These are phyloP conservation scores for Cosmopolites sordidus DNA, from an alignment of 2,888 invertebrate species.

Conservation along the genomic window DNA sequence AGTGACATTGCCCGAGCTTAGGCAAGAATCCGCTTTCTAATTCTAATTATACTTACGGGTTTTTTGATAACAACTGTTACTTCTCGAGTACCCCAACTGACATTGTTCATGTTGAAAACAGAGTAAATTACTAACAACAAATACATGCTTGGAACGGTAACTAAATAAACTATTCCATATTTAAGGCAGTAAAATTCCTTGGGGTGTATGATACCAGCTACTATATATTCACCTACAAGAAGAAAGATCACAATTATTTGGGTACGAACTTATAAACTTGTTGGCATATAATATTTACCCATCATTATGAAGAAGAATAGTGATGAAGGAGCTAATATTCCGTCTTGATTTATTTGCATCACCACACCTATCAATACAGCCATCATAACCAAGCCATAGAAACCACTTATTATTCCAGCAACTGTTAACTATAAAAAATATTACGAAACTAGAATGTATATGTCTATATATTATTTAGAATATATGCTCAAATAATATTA, in stretches of 20 bases:
- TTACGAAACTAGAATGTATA: neutral
- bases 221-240: constrained; percentile 19
- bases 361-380: constrained; percentile 77
- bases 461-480: neutral
- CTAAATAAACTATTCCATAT: constrained; percentile 75
- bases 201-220: constrained; percentile 68
- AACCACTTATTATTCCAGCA: constrained; percentile 70
- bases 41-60: constrained; percentile 26
- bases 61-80: constrained; percentile 47
- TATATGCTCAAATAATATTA: no score
- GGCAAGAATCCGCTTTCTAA: neutral
- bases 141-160: constrained; percentile 93
- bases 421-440: constrained; percentile 57
- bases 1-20: no score
- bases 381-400: constrained; percentile 83
- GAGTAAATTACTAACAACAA: constrained; percentile 88
- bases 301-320: constrained; percentile 72
- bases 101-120: constrained; percentile 87
- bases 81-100: constrained; percentile 93
- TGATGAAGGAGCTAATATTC: constrained; percentile 75
- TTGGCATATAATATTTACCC: no score
- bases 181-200: constrained; percentile 72
- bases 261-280: no score
- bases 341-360: constrained; percentile 74
- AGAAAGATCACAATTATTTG: neutral